Evolutionary conservation across 2,113 vertebrate species (phyloP).

Genomic region (Pedionomus torquatus): DNA sequence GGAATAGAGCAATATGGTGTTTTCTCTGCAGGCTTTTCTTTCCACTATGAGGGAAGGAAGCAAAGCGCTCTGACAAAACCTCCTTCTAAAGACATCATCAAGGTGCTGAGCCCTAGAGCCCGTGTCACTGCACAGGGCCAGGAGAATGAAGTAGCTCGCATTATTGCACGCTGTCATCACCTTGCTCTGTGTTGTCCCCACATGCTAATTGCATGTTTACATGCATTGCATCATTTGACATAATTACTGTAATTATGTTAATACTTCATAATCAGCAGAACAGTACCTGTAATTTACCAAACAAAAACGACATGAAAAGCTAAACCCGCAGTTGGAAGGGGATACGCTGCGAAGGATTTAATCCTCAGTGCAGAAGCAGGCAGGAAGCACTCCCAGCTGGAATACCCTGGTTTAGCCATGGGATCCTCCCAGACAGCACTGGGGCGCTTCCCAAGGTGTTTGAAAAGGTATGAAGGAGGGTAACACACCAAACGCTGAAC

Average conservation of each 20-base stretch:
- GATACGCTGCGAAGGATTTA: background rate
- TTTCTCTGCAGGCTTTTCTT: slow-evolving; percentile 37
- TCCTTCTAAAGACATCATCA: slow-evolving; percentile 42
- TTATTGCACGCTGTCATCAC: slow-evolving; percentile 36
- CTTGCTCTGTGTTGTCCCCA: slow-evolving; percentile 26
- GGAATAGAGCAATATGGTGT: background rate
- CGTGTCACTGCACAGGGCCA: background rate
- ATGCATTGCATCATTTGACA: slow-evolving; percentile 41
- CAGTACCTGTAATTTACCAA: slow-evolving; percentile 57
- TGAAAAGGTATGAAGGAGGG: background rate
- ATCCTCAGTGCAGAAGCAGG: background rate
- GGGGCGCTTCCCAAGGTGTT: background rate
- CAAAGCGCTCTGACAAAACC: slow-evolving; percentile 40
- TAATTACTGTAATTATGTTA: slow-evolving; percentile 65
- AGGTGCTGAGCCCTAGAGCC: slow-evolving; percentile 3
- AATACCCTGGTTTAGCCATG: background rate
- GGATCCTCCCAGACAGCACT: background rate
- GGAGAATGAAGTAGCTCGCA: slow-evolving; percentile 15
- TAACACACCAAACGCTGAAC: background rate
- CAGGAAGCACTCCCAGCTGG: background rate
- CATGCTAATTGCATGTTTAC: slow-evolving; percentile 59
- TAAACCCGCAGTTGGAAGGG: slow-evolving; percentile 33
- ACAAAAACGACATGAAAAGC: slow-evolving; percentile 50
- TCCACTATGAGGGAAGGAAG: slow-evolving; percentile 12
- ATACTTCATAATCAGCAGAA: slow-evolving; percentile 44